Base-by-base conservation (phyloP, 2,113 vertebrate species). In the Cnemophilus loriae region DNA sequence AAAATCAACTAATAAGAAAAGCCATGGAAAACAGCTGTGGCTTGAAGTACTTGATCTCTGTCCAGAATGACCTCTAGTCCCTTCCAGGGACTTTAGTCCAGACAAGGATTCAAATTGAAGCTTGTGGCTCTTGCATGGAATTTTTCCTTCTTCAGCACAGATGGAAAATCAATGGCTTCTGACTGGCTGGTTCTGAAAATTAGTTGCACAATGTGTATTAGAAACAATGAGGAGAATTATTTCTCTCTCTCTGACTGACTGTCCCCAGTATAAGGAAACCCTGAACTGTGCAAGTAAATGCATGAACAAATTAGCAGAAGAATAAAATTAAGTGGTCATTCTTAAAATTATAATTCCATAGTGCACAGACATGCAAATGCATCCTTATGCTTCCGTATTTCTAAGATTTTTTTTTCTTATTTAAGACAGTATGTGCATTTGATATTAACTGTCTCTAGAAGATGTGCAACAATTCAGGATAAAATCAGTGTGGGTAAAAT, bases 251-350 rank as follows among this genome's bases (percentile, higher is more conserved):
- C 24, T 71, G 28, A n/a, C 10, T 46, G 16, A 37, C 13, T 68
- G 7, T 7, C 3, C 7, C 15, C 7, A 52, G 4, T 33, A 73
- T 2, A 47, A 50, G 6, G 24, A 77, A 59, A n/a, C 1, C 1
- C 20, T 61, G 35, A 90, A 37, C 7, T 55, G 26, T n/a, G 23
- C 18, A 61, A 50, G 23, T 10, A 55, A 76, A 64, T 16, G 6
- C 19, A 44, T 50, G 4, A 86, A 76, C 32, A 90, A 79, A 61
- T 2, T 15, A 56, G 26, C 10, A 41, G 30, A 91, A 76, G 11
- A 76, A 53, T 56, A 14, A 76, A 78, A 76, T 47, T 47, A 65
- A 33, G 4, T 14, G 10, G 9, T 52, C 7, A 59, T 80, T 74
- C 22, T 81, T 57, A 42, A 83, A 76, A 57, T 33, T 10, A 15